Conservation (phyloP, 1,140 invertebrate genomes). For the Sycophaga agraensis region DNA sequence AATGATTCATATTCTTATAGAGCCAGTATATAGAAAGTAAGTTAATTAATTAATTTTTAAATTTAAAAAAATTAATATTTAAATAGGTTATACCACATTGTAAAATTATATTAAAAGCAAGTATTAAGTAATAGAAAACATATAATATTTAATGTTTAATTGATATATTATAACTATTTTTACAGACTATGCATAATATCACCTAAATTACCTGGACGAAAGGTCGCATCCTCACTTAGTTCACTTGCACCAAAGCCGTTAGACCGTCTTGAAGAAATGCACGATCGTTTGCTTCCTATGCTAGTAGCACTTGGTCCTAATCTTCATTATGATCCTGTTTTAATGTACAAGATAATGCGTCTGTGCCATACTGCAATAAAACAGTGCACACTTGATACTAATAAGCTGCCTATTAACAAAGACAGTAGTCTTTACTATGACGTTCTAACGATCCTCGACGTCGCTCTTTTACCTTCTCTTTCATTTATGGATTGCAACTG, state of each 20-base stretch:
- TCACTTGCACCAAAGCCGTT: conserved; percentile 64
- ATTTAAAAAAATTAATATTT: too few species aligned
- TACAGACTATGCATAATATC: conserved; percentile 72
- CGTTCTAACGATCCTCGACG: conserved; percentile 83
- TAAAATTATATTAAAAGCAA: too few species aligned
- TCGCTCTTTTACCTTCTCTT: conserved; percentile 84
- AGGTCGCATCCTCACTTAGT: conserved; percentile 61
- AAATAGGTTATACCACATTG: too few species aligned
- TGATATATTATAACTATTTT: conserved; percentile 15
- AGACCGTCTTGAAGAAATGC: conserved; percentile 70
- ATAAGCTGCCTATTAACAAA: conserved; percentile 49
- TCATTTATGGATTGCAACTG: conserved; percentile 93
- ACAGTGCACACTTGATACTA: conserved; percentile 48
- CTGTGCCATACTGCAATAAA: conserved; percentile 61
- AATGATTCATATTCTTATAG: conserved; percentile 83
- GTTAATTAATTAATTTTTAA: too few species aligned
- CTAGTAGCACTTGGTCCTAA: conserved; percentile 84
- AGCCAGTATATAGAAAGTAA: conserved; percentile 85
- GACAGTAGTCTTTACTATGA: conserved; percentile 69
- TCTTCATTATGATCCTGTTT: conserved; percentile 81
- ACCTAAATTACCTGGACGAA: conserved; percentile 66
- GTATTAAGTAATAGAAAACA: neutral
- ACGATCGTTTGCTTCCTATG: conserved; percentile 83
- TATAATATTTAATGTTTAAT: conserved; percentile 3
- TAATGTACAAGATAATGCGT: conserved; percentile 84